A percentile compares a stretch with the other conserved stretches of the same genome.
phyloP scores from a whole-genome alignment of 2,797 vertebrate species.

The Cossypha polioptera region DNA sequence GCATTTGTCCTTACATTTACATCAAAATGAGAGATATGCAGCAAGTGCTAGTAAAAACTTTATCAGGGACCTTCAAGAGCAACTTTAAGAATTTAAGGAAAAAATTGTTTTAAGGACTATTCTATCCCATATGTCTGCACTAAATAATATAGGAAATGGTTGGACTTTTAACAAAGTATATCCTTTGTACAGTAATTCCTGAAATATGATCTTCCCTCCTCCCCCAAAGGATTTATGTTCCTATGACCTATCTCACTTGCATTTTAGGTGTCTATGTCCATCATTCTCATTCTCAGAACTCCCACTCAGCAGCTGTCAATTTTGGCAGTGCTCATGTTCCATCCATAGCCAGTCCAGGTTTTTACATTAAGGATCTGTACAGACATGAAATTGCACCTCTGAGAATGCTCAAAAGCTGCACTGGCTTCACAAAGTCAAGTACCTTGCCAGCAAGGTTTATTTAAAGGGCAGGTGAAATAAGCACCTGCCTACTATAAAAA shows the following conservation, averaged over 20 bases:
- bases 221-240: not conserved
- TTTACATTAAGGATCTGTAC: conserved; percentile 35
- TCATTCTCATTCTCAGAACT: conserved; percentile 33
- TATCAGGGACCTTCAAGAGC: not conserved
- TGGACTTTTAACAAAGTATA: not conserved
- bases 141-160: not conserved
- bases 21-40: not conserved
- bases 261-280: conserved; percentile 34
- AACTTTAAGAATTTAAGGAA: not conserved
- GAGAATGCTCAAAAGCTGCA: not conserved
- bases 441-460: conserved; percentile 20
- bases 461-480: conserved; percentile 47
- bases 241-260: conserved; percentile 13
- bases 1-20: not conserved
- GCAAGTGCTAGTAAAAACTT: not conserved
- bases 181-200: conserved; percentile 16
- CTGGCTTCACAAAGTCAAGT: not conserved
- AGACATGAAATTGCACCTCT: conserved; percentile 2
- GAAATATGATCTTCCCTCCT: conserved; percentile 12
- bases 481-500: conserved; percentile 18
- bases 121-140: not conserved
- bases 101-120: not conserved
- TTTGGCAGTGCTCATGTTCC: conserved; percentile 24
- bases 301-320: conserved; percentile 62
- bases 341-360: not conserved